These are phyloP conservation scores for Eupsittula cactorum DNA, from an alignment of 2,113 vertebrate species.

Conservation along the genomic window DNA sequence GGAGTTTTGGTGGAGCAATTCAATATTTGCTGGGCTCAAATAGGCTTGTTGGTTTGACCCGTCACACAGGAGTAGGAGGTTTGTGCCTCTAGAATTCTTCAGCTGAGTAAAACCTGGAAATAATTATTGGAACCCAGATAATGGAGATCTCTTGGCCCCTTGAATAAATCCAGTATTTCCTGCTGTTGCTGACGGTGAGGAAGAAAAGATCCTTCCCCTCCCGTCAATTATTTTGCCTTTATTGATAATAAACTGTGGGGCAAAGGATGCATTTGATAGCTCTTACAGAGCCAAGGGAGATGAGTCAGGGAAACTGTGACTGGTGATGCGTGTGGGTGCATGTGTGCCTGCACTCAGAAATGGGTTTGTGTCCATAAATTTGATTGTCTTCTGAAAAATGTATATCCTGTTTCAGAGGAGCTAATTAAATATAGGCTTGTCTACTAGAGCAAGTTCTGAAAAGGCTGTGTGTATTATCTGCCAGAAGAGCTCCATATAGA, in stretches of 20 bases:
- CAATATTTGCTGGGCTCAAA: not conserved
- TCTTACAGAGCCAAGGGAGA: not conserved
- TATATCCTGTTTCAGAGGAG: not conserved
- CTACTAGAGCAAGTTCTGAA: not conserved
- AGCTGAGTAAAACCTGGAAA: not conserved
- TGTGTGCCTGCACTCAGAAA: not conserved
- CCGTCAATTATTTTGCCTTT: not conserved
- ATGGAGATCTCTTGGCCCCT: fast-evolving
- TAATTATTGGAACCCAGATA: fast-evolving
- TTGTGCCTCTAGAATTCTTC: not conserved
- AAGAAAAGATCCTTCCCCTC: not conserved
- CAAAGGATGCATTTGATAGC: not conserved
- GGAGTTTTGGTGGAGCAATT: not conserved
- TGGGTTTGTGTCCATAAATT: not conserved
- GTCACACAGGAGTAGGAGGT: not conserved
- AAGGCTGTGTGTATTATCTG: not conserved
- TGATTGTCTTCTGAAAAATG: fast-evolving
- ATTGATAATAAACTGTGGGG: not conserved
- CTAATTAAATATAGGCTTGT: constrained; percentile 20
- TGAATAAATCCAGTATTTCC: fast-evolving
- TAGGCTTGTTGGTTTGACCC: not conserved
- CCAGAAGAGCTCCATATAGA: not conserved
- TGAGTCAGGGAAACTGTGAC: fast-evolving
- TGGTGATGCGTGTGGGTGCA: fast-evolving
- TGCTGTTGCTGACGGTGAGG: not conserved